These are phyloP conservation scores for Netelia melanura DNA, from an alignment of 2,888 invertebrate species.

Conservation along the genomic window DNA sequence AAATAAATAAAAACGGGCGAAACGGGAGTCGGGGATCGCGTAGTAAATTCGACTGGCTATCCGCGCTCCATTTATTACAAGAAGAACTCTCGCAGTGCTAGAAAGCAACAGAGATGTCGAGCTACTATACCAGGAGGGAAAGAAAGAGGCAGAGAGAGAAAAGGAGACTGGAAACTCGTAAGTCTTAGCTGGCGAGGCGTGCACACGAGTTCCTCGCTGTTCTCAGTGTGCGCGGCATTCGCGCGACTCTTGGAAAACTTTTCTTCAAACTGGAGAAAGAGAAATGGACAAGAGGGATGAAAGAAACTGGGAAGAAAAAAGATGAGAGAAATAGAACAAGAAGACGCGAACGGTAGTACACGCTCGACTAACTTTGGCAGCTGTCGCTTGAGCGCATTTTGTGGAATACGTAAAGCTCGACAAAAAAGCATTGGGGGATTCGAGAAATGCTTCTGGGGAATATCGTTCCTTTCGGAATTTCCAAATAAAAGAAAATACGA, in stretches of 20 bases:
- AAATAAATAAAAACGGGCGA: conserved; percentile 23
- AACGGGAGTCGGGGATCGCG: conserved; percentile 16
- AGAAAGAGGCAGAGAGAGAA: conserved; percentile 15
- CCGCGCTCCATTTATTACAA: conserved; percentile 63
- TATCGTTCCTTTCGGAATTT: too few relatives aligned
- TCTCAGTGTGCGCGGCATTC: conserved; percentile 45
- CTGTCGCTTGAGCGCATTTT: conserved; percentile 62
- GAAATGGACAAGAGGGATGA: conserved; percentile 18
- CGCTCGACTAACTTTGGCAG: conserved; percentile 66
- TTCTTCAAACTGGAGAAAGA: conserved; percentile 45
- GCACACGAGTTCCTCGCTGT: conserved; percentile 53
- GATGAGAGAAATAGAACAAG: conserved; percentile 10
- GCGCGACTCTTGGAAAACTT: conserved; percentile 58
- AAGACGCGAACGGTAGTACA: conserved; percentile 30
- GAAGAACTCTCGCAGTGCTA: conserved; percentile 42
- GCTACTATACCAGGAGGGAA: conserved; percentile 21
- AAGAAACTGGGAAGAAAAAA: background rate
- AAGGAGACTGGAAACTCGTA: conserved; percentile 59
- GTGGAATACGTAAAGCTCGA: conserved; percentile 49
- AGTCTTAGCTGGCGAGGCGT: conserved; percentile 58
- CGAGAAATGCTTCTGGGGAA: too few relatives aligned
- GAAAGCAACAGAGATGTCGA: conserved; percentile 26
- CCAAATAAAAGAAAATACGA: too few relatives aligned
- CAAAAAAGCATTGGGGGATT: background rate
- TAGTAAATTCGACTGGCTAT: conserved; percentile 60